Base-by-base conservation (phyloP, 2,797 vertebrate genomes). In the Leucoraja ocellata region DNA sequence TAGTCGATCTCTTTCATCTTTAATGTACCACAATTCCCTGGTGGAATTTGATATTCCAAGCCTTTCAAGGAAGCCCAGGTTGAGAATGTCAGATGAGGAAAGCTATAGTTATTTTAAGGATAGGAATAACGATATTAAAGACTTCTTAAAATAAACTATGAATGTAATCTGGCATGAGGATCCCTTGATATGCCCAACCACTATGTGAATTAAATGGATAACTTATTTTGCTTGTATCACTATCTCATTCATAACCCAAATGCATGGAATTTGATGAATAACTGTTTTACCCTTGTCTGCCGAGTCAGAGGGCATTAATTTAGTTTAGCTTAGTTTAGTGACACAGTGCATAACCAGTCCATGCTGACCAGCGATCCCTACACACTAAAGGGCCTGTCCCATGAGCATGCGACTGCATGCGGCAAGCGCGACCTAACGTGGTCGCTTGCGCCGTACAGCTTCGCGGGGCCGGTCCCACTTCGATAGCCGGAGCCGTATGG, bases 21-120 rank as follows among this genome's bases (percentile, higher is more conserved):
- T 88, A 54, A 92, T 16, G 28, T n/a, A 92, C n/a, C 39, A 92
- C 71, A 92, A 46, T 39, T 23, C 23, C 3, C 90, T 46, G 68
- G n/a, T 76, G 39, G 90, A 76, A 92, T 92, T 54, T 76, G 39
- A 92, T 92, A 92, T n/a, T 54, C 36, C 23, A 92, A 74, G 25
- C 68, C 90, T 92, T 76, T 92, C 90, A 92, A 74, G 90, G 54
- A 73, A 92, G 39, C 71, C 36, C 39, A 92, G 39, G 39, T 71
- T n/a, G 25, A 88, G 63, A 88, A 21, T 68, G 61, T 68, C n/a
- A 46, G n/a, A 68, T 68, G 63, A 61, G n/a, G 5, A 65, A 86
- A 86, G 54, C 54, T 84, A 32, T 63, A 63, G 11, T 65, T n/a
- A 65, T 16, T 86, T 32, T 28, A 65, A 68, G 0, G 65, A 9